Evolutionary conservation across 2,797 vertebrate genomes (phyloP), one percentile per base, ranked within the genome.

Genomic region (Syngnathus acus): DNA sequence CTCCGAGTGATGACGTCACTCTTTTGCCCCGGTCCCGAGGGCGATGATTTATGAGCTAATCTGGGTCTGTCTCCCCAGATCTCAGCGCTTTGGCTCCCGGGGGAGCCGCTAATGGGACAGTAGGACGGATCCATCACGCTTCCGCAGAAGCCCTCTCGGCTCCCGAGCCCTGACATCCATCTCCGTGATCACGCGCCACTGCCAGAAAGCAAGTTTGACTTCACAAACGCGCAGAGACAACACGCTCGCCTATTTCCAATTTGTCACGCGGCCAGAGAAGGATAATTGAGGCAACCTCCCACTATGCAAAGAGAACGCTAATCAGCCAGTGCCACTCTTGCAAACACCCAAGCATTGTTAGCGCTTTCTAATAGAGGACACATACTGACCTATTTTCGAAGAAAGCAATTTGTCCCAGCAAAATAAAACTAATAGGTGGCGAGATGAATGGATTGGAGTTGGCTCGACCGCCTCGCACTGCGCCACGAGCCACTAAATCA

Each of bases 401-500:
- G 82, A 90, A 91, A 90, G 89, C 89, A 91, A 91, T 92, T 91
- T 92, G 89, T 91, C 88, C 86, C 79, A 81, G 82, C 78, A 89
- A 91, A 92, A 89, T 91, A 89, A 91, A 91, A 91, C 88, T 91
- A 91, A 92, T 91, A 90, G 90, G 88, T 90, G 88, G 86, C 84
- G 86, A 91, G 89, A 92, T 92, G 90, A 91, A 92, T 91, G 90
- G 88, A 90, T 91, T 87, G 89, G 80, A 88, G 84, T 77, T 78
- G 85, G 85, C 83, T 79, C 80, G 83, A 82, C 87, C 84, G 84
- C 84, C 85, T 23, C 84, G 85, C 88, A 82, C 79, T 67, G 69
- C 82, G 88, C 89, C 88, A 90, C 83, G 65, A 90, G 89, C 85
- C 89, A 89, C 88, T 92, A 92, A 92, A 93, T 93, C 91, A 92